Percentiles rank a stretch among this genome's conserved stretches.
These are phyloP conservation scores for Capitulum mitella DNA, from an alignment of 2,888 invertebrate genomes.

Conservation along the genomic window DNA sequence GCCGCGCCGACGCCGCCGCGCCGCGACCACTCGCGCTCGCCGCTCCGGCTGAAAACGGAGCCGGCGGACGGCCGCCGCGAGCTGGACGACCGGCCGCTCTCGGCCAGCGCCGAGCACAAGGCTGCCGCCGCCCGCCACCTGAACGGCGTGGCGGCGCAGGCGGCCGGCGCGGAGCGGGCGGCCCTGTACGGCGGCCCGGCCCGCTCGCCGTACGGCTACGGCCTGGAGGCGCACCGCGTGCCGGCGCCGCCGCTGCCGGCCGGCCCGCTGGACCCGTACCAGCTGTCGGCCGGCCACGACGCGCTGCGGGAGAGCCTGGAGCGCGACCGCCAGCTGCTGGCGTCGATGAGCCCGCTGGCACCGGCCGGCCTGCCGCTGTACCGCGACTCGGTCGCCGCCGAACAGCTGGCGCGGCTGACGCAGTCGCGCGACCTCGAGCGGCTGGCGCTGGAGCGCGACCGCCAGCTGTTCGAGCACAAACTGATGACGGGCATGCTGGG, in stretches of 20 bases:
- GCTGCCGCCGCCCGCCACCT: background rate
- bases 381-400: background rate
- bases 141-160: background rate
- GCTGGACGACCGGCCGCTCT: background rate
- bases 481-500: conserved; percentile 5
- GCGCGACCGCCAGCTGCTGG: background rate
- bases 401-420: background rate
- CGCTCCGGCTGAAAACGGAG: conserved; percentile 20
- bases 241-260: background rate
- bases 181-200: conserved; percentile 1
- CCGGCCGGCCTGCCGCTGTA: background rate
- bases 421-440: conserved; percentile 15
- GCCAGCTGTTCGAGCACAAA: conserved; percentile 20
- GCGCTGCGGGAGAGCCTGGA: background rate
- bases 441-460: conserved; percentile 8
- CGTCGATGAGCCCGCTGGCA: background rate
- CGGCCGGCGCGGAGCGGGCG: background rate
- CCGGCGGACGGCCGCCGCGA: background rate
- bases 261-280: background rate
- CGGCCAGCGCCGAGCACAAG: background rate
- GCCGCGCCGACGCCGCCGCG: conserved; percentile 21
- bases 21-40: conserved; percentile 29
- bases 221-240: background rate
- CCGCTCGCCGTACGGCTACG: background rate
- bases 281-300: background rate